These are phyloP conservation scores for Arnoldichthys spilopterus DNA, from an alignment of 2,797 vertebrate species.

Conservation along the genomic window DNA sequence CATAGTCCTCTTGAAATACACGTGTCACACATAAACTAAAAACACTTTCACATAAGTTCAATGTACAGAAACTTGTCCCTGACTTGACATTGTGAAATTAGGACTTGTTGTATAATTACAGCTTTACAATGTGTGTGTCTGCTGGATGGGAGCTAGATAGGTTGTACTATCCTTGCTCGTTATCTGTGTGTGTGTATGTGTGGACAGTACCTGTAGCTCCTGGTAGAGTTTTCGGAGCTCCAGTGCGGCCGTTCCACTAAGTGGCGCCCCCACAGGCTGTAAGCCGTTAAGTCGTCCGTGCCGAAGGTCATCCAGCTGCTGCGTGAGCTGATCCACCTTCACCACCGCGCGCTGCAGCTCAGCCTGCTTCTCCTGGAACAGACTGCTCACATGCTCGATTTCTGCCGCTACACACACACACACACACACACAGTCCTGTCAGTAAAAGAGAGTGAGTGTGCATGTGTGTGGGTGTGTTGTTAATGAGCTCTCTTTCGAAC, in stretches of 20 bases:
- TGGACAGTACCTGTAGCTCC: conserved; percentile 90
- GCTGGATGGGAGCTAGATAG: too few relatives aligned
- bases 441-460: too few relatives aligned
- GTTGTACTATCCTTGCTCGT: too few relatives aligned
- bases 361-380: conserved; percentile 98
- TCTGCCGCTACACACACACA: conserved; percentile 88
- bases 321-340: conserved; percentile 95
- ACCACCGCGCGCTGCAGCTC: conserved; percentile 93
- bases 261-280: conserved; percentile 88
- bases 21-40: too few relatives aligned
- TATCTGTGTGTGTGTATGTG: background rate
- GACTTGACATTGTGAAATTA: too few relatives aligned
- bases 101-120: too few relatives aligned
- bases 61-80: too few relatives aligned
- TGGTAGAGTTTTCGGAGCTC: conserved; percentile 97
- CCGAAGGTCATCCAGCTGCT: conserved; percentile 94
- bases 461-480: too few relatives aligned
- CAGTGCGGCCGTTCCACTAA: conserved; percentile 88
- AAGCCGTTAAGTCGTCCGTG: conserved; percentile 93
- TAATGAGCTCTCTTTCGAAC: background rate
- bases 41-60: too few relatives aligned
- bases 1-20: too few relatives aligned
- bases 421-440: background rate
- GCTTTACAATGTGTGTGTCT: too few relatives aligned
- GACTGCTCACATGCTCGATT: conserved; percentile 94